These are phyloP conservation scores for Cataglyphis livida DNA, from an alignment of 2,888 invertebrate genomes.

Conservation along the genomic window DNA sequence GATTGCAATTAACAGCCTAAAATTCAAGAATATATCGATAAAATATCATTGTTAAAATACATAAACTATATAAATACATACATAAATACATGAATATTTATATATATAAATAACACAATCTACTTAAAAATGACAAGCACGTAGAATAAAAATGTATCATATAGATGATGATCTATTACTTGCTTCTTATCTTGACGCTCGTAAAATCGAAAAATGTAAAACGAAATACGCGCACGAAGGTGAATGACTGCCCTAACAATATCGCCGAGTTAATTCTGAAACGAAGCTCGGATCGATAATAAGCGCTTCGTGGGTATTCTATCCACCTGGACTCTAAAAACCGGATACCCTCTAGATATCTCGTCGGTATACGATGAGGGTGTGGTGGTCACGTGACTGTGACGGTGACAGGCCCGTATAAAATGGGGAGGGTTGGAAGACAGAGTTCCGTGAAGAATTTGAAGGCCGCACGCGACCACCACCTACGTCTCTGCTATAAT, in stretches of 20 bases:
- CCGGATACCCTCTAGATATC: slow-evolving; percentile 52
- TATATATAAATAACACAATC: not conserved
- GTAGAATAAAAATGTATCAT: not conserved
- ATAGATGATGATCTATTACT: not conserved
- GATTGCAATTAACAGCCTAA: not conserved
- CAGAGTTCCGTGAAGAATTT: slow-evolving; percentile 65
- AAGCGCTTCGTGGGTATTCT: slow-evolving; percentile 32
- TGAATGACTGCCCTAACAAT: slow-evolving; percentile 35
- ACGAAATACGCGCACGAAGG: slow-evolving; percentile 12
- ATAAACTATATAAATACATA: not conserved
- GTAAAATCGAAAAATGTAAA: slow-evolving; percentile 16
- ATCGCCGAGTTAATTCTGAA: slow-evolving; percentile 40
- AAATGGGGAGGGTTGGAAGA: slow-evolving; percentile 57
- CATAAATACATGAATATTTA: not conserved
- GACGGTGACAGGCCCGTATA: slow-evolving; percentile 58
- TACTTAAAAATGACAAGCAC: not conserved
- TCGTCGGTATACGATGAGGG: slow-evolving; percentile 60
- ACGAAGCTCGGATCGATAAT: slow-evolving; percentile 43
- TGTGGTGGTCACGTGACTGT: slow-evolving; percentile 67
- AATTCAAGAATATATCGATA: not conserved
- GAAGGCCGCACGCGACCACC: slow-evolving; percentile 67
- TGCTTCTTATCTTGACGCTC: not conserved
- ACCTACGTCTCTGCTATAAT: slow-evolving; percentile 29
- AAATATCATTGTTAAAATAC: not conserved
- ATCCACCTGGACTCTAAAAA: slow-evolving; percentile 52